These are phyloP conservation scores for Cirrhinus mrigala DNA, from an alignment of 2,797 vertebrate genomes.

Conservation along the genomic window DNA sequence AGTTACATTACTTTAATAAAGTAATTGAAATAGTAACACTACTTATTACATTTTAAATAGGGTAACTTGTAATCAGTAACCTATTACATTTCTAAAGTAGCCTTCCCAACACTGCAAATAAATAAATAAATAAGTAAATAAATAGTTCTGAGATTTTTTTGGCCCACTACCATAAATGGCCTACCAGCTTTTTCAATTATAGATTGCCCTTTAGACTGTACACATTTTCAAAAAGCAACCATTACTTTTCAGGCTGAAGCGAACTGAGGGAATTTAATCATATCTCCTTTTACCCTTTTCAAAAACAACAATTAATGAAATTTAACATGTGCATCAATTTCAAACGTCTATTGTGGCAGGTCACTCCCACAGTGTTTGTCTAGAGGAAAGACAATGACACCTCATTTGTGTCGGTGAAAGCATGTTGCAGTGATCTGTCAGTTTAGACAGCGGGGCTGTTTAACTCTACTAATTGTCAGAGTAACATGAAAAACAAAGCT, in stretches of 20 bases:
- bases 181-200: slow-evolving; percentile 13
- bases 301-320: slow-evolving; percentile 43
- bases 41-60: too few species aligned
- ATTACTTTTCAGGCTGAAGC: background rate
- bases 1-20: too few species aligned
- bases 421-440: slow-evolving; percentile 61
- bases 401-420: slow-evolving; percentile 57
- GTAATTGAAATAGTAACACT: too few species aligned
- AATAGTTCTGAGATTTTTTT: background rate
- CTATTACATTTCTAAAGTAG: too few species aligned
- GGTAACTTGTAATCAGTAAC: too few species aligned
- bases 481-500: slow-evolving; percentile 56
- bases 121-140: background rate
- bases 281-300: slow-evolving; percentile 39
- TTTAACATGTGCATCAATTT: slow-evolving; percentile 27
- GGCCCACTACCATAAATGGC: background rate
- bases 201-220: slow-evolving; percentile 29
- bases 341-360: slow-evolving; percentile 13
- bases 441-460: slow-evolving; percentile 43
- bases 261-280: background rate
- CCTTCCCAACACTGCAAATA: too few species aligned
- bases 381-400: slow-evolving; percentile 24
- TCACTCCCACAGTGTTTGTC: slow-evolving; percentile 39
- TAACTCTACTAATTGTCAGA: slow-evolving; percentile 58
- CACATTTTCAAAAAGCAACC: slow-evolving; percentile 4